Conservation (phyloP, 2,888 invertebrate species). For the Mesorhabditis belari region DNA sequence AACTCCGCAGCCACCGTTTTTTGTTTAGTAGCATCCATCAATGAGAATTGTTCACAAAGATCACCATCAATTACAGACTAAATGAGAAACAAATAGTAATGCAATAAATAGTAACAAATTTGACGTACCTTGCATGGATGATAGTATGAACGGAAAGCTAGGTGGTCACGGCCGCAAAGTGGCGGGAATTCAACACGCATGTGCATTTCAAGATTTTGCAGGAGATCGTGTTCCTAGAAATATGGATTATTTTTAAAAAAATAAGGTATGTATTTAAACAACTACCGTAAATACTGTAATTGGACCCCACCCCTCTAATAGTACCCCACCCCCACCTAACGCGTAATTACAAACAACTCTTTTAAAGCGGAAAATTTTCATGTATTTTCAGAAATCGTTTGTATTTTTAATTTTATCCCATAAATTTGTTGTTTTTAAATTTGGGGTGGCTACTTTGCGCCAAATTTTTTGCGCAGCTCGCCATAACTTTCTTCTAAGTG, state of each 20-base stretch:
- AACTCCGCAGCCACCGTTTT: conserved; percentile 88
- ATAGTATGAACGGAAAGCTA: conserved; percentile 92
- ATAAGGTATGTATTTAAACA: too few species aligned
- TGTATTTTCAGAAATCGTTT: too few species aligned
- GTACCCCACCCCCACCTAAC: too few species aligned
- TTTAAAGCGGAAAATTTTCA: too few species aligned
- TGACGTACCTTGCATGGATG: conserved; percentile 79
- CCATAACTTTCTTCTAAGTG: too few species aligned
- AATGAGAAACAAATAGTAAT: conserved; percentile 47
- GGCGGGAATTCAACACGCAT: conserved; percentile 95
- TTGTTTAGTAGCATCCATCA: conserved; percentile 85
- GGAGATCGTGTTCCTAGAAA: conserved; percentile 86
- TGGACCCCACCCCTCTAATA: too few species aligned
- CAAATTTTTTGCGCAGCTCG: too few species aligned
- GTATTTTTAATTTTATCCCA: too few species aligned
- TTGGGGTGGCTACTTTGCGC: too few species aligned
- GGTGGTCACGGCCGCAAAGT: conserved; percentile 90
- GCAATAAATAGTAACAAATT: background rate
- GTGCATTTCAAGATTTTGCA: conserved; percentile 98
- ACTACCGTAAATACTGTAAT: too few species aligned
- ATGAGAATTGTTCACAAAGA: conserved; percentile 95
- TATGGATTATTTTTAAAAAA: conserved; percentile 9
- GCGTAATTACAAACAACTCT: too few species aligned
- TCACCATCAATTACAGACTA: conserved; percentile 97
- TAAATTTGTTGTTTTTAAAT: too few species aligned